Evolutionary conservation across 2,888 invertebrate genomes (phyloP).

Genomic region (Caenorhabditis zanzibari): DNA sequence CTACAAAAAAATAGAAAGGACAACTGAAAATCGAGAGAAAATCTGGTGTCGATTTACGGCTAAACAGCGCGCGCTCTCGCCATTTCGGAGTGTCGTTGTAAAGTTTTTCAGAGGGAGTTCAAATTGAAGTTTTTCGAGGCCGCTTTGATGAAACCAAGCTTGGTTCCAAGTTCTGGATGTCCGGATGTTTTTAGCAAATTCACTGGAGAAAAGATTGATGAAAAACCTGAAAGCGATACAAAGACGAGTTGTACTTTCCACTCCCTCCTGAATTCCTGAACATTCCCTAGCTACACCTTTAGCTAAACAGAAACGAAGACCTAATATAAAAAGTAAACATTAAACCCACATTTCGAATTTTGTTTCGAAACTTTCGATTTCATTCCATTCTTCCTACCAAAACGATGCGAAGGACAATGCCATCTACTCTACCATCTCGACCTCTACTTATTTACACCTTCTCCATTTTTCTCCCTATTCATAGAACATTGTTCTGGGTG

Average conservation of each 20-base stretch:
- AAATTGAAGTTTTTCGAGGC: neutral
- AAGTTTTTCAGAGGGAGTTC: neutral
- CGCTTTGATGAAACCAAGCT: too few species aligned
- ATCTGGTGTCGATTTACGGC: conserved; percentile 28
- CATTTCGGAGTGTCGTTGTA: conserved; percentile 19
- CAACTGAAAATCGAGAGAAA: neutral
- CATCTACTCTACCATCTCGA: conserved; percentile 35
- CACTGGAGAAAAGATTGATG: too few species aligned
- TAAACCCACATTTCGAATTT: conserved; percentile 1
- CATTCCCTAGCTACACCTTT: neutral
- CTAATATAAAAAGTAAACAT: conserved; percentile 30
- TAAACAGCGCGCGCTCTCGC: conserved; percentile 12
- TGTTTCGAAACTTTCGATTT: conserved; percentile 4
- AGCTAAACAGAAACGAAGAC: conserved; percentile 18
- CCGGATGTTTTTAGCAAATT: too few species aligned
- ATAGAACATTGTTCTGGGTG: conserved; percentile 39
- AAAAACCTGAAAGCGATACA: too few species aligned
- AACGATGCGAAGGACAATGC: conserved; percentile 34
- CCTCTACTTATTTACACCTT: conserved; percentile 34
- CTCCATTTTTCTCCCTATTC: conserved; percentile 3
- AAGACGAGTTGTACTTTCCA: too few species aligned
- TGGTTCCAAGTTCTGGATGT: too few species aligned
- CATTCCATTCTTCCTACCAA: conserved; percentile 10
- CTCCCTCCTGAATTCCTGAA: too few species aligned
- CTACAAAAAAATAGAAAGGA: neutral